Evolutionary conservation across 2,888 invertebrate genomes (phyloP), one percentile per base, ranked within the genome.

Genomic region (Trissolcus japonicus): DNA sequence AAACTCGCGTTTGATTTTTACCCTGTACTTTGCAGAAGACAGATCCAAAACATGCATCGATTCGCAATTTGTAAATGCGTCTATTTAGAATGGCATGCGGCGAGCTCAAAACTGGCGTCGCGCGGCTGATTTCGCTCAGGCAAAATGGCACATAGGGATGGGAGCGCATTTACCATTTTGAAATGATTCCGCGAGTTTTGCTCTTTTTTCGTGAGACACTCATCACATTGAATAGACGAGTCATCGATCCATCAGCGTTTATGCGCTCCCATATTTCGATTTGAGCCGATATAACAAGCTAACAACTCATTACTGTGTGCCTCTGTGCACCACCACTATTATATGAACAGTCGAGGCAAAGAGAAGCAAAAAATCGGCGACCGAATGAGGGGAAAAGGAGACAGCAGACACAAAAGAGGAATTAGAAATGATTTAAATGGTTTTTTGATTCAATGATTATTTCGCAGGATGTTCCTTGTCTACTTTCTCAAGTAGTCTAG

Each of bases 131-230:
- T 78, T 74, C 50, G 60, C 66, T 78, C 74, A 43, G 51, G 72
- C 62, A 62, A 55, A 71, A 68, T 60, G 65, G 62, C 53, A 48
- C 43, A 17, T 2, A 19, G 9, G 57, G 51, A 35, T 57, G 69
- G 46, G 69, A 48, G 66, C 62, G 61, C 73, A 75, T 72, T 79
- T 80, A 72, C 76, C 75, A 56, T 77, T 74, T 78, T 76, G 80
- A 80, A 80, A 80, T 80, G 78, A 80, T 78, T 73, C 76, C 61
- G 59, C 48, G 11, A 35, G 67, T 55, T 78, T 68, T 72, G 51
- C 50, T 56, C 65, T 35, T 82, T 81, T 81, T 80, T 79, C 63
- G 67, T 74, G 80, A 83, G 82, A 82, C 82, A 83, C 79, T 80
- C 82, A 73, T 76, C 62, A 75, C 66, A 79, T 76, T 79, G 80